Base-by-base conservation (phyloP, 2,797 vertebrate species). In the Rhynchotus rufescens region DNA sequence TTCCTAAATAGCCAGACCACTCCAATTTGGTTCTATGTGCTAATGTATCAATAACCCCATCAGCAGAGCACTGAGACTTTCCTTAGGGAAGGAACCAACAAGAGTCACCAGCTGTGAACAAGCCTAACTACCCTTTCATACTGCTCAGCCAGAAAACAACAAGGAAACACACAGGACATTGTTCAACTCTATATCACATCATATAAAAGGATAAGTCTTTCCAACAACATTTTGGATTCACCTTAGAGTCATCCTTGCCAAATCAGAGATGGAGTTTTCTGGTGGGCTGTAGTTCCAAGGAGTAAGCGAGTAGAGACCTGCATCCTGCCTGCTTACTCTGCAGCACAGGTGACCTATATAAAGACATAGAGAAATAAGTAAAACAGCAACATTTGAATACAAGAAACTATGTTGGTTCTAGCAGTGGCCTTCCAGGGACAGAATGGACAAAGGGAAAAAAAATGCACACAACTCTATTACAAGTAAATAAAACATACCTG, bases 391-490 rank as follows among this genome's bases (percentile, higher is more conserved):
- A 1, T 20, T 16, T 61, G 3, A 62, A n/a, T 9, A 14, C 25
- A 40, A 79, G 44, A 52, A 71, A 26, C 12, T 47, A 19, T 8
- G 13, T 4, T 21, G 25, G 8, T 51, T 69, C 47, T 61, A 69
- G 42, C 17, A 75, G 23, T 6, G 7, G 13, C 30, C 69, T 73
- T 26, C 36, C 4, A 32, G 26, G 52, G 42, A 47, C 74, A 81
- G 40, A 5, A 25, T 1, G 3, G 30, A 65, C 23, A 23, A 38
- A 76, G 17, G n/a, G 45, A 62, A 84, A 90, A 82, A 42, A 80
- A 85, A 71, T 0, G 0, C 2, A 2, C 1, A 1, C 6, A 47
- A 47, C n/a, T 15, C 1, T 12, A 23, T 45, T 8, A 73, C 38
- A 71, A 56, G 73, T 68, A 78, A 85, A 86, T 45, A 76, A 86